These are phyloP conservation scores for Galago senegalensis DNA, from an alignment of 2,797 vertebrate genomes.

Conservation along the genomic window DNA sequence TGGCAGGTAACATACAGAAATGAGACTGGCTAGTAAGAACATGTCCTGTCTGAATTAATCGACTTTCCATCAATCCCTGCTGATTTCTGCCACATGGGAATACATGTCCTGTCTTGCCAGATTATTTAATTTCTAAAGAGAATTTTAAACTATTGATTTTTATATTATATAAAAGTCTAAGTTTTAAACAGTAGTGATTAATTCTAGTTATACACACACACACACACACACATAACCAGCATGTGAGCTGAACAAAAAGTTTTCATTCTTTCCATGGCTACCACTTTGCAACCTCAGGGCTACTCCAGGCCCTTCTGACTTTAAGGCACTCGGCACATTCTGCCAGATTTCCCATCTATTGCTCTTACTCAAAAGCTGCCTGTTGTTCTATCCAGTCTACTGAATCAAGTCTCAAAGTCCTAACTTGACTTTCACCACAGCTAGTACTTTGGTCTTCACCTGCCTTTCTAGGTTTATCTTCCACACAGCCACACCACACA, in stretches of 20 bases:
- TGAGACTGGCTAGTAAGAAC: not conserved
- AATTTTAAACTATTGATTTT: constrained; percentile 36
- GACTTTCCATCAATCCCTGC: not conserved
- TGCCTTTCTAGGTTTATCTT: not conserved
- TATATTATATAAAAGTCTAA: not conserved
- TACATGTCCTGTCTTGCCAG: not conserved
- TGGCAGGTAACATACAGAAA: not conserved
- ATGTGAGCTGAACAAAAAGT: not conserved
- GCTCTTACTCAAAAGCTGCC: not conserved
- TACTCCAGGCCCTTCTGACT: not conserved
- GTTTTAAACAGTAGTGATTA: constrained; percentile 38
- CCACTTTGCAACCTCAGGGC: not conserved
- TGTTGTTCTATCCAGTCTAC: not conserved
- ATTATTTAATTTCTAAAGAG: constrained; percentile 24
- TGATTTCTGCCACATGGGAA: not conserved
- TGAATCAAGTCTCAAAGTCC: constrained; percentile 20
- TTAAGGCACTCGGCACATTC: not conserved
- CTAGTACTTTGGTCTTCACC: constrained; percentile 6
- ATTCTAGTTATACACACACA: not conserved
- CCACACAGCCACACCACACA: not conserved
- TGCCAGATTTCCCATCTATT: not conserved
- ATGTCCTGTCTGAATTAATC: not conserved
- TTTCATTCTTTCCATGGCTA: not conserved
- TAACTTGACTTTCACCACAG: not conserved
- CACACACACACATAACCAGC: not conserved